Base-by-base conservation (phyloP, 35 echinoderm and acorn worm genomes). In the Apostichopus californicus region DNA sequence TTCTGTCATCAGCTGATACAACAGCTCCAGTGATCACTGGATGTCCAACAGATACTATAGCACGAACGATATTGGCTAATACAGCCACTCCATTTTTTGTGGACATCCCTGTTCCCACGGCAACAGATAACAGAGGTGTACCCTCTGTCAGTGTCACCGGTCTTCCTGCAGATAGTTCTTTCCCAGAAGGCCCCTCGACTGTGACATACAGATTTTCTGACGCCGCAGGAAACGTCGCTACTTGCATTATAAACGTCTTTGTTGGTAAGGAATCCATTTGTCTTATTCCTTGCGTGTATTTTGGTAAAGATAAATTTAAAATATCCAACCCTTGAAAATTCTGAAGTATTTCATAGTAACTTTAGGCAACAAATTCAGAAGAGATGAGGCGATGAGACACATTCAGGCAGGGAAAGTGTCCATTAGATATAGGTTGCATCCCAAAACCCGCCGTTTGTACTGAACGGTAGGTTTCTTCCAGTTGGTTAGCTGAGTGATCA, bases 181-280 rank as follows among this genome's bases (percentile, higher is more conserved):
- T 66, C 10, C 86, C 86, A 8, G 86, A 88, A n/a, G 86, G 86
- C 60, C 65, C 59, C 20, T 24, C 86, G 0, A 0, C 11, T 72
- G 28, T 88, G 18, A 53, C 11, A 22, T 88, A 88, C 18, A 88
- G 6, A 64, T 88, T 88, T 60, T 58, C 86, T n/a, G 86, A 88
- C 68, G 8, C 53, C 12, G 5, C 23, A 58, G 58, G 58, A 28
- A 88, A 88, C 28, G 2, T 46, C 34, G 86, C 86, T 21, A 18
- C n/a, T 7, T 88, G 86, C 68, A 2, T 60, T 11, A 21, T 21
- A 5, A 65, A 68, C 57, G 21, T 53, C 5, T 88, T 88, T 11
- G 86, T 88, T 53, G 21, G 5, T 15, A n/a, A 46, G 34, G 34
- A 46, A 46, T 46, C 34, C 34, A 46, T 46, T 46, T 46, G 34